phyloP scores from a whole-genome alignment of 2,888 invertebrate genomes.

The Homarus gammarus region DNA sequence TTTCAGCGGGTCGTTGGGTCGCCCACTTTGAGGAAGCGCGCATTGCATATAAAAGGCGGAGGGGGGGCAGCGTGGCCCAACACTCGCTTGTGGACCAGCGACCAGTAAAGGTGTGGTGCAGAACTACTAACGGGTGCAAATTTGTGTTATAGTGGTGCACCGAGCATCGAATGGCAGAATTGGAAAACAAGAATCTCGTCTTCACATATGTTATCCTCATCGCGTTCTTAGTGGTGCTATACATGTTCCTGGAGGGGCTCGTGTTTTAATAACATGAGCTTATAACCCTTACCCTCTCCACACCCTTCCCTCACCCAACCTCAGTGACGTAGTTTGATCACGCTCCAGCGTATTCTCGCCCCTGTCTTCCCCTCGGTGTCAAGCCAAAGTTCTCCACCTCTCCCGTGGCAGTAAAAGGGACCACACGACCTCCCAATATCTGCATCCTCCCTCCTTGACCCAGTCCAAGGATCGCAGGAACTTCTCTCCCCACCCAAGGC shows the following conservation, averaged over 20 bases:
- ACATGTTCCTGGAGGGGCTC: conserved; percentile 71
- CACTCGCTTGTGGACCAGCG: conserved; percentile 14
- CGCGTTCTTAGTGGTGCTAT: conserved; percentile 71
- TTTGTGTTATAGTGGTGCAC: conserved; percentile 28
- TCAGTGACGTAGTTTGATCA: conserved; percentile 5
- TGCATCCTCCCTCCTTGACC: background rate
- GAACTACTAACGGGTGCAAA: background rate
- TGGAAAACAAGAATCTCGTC: conserved; percentile 63
- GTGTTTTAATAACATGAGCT: conserved; percentile 54
- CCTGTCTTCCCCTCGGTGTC: conserved; percentile 20
- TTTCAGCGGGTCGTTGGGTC: conserved; percentile 8
- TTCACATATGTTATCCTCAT: conserved; percentile 70
- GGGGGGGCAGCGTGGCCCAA: conserved; percentile 14
- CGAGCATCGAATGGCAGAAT: conserved; percentile 32
- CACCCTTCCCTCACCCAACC: conserved; percentile 14
- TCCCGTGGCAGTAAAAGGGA: conserved; percentile 23
- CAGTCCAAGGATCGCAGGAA: background rate
- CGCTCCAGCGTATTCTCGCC: conserved; percentile 58
- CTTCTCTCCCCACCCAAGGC: background rate
- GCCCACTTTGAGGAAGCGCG: conserved; percentile 41
- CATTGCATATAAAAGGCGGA: conserved; percentile 46
- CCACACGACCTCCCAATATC: conserved; percentile 13
- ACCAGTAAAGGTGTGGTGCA: background rate
- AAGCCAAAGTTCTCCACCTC: conserved; percentile 18
- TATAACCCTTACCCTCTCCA: conserved; percentile 46